These are phyloP conservation scores for Pocota personata DNA, from an alignment of 2,888 invertebrate genomes.

Conservation along the genomic window DNA sequence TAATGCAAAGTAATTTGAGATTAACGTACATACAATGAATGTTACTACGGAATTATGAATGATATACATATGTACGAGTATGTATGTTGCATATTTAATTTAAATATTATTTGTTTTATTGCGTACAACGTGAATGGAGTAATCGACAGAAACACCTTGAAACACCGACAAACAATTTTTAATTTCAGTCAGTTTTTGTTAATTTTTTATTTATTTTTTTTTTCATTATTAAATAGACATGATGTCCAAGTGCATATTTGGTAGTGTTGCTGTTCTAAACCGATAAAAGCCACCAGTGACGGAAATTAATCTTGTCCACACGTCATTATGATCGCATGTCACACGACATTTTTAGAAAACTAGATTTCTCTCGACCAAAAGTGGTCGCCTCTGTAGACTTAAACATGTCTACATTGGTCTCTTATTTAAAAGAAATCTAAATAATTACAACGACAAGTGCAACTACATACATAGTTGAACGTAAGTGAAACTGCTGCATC, in stretches of 20 bases:
- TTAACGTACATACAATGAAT: not conserved
- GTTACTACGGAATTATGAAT: not conserved
- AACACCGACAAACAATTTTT: not conserved
- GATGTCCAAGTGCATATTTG: not conserved
- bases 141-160: not conserved
- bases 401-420: constrained; percentile 10
- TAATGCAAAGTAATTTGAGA: not conserved
- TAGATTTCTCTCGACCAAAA: constrained; percentile 34
- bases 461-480: constrained; percentile 11
- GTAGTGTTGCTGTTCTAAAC: not conserved
- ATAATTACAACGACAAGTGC: constrained; percentile 39
- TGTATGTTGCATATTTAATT: not conserved
- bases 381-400: constrained; percentile 25
- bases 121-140: not conserved
- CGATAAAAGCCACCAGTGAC: constrained; percentile 2
- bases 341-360: constrained; percentile 13
- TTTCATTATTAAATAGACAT: no score
- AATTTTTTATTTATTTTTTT: not conserved
- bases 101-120: not conserved
- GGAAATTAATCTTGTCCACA: constrained; percentile 13
- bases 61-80: not conserved
- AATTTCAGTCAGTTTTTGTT: constrained; percentile 1
- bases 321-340: constrained; percentile 6
- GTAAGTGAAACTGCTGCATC: constrained; percentile 36
- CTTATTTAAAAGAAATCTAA: constrained; percentile 23